phyloP scores from a whole-genome alignment of 2,113 vertebrate species.

The Lethenteron reissneri region DNA sequence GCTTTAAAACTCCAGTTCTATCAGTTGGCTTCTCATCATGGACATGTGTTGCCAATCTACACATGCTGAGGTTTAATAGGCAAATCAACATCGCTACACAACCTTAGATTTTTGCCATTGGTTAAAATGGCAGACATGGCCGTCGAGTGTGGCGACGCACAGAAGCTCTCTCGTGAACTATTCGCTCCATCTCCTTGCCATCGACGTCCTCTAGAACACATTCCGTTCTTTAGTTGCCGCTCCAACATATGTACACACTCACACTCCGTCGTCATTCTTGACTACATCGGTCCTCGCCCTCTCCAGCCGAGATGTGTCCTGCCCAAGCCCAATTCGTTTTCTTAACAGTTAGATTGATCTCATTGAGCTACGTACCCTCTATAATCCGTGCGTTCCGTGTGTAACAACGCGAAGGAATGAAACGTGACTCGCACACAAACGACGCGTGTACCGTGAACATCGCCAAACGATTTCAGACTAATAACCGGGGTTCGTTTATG shows the following conservation, averaged over 20 bases:
- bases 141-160: conserved; percentile 16
- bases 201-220: too few species aligned
- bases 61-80: conserved; percentile 20
- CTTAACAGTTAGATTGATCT: too few species aligned
- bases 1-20: too few species aligned
- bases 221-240: too few species aligned
- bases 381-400: neutral
- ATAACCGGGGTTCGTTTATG: neutral
- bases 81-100: conserved; percentile 14
- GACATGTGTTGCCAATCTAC: conserved; percentile 10
- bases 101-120: conserved; percentile 11
- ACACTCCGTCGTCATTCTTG: too few species aligned
- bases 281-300: too few species aligned
- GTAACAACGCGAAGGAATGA: neutral
- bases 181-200: too few species aligned
- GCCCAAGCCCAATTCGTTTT: too few species aligned
- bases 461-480: neutral
- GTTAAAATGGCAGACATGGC: conserved; percentile 20
- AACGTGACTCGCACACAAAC: neutral
- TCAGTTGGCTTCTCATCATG: conserved; percentile 9
- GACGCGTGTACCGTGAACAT: neutral
- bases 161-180: neutral
- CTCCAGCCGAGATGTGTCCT: too few species aligned
- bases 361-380: neutral
- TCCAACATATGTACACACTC: too few species aligned